Evolutionary conservation across 2,888 invertebrate genomes (phyloP), one percentile per base, ranked within the genome.

Genomic region (Xestia rhomboidea): DNA sequence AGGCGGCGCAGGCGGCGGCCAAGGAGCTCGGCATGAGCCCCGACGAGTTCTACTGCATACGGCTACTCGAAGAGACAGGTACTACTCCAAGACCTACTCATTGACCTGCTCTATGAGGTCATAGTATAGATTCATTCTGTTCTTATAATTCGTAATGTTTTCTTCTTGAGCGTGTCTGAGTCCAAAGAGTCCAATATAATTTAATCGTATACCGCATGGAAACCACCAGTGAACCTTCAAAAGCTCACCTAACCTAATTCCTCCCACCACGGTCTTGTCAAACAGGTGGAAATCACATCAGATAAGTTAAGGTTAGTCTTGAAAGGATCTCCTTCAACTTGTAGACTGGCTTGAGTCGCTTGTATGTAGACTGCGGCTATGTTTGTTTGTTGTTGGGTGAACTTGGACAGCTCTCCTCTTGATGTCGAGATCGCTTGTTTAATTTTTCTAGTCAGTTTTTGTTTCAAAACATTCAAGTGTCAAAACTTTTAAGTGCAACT

Each of bases 31-130:
- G 96, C 75, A 97, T 97, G 93, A 94, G 96, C 41, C 98, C 99
- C 0, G 99, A 99, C 92, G 98, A 97, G 24, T 98, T 98, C 94
- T 99, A 99, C 94, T 98, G 98, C 63, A 98, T 98, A 92, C 97
- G 98, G 86, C 95, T 99, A 46, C 96, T 99, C 8, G 99, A 99
- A 93, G 97, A 97, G 74, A 98, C 98, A 0, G 97, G 97, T 95
- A 46, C 10, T 41, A 4, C 8, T 34, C 3, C 30, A 46, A 30
- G 34, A 77, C 10, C 30, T 30, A 60, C 18, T 38, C 38, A 46
- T 24, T 38, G 21, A 21, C 15, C 2, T 70, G 38, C 7, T 64
- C 18, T 30, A 30, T 60, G 30, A 60, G 18, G 30, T 30, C 10
- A 30, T 18, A 15, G 11, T 15, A 54, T 27, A 27, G 18, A 4